Conservation (phyloP, 2,888 invertebrate species). For the Gastracanthus pulcherrimus region DNA sequence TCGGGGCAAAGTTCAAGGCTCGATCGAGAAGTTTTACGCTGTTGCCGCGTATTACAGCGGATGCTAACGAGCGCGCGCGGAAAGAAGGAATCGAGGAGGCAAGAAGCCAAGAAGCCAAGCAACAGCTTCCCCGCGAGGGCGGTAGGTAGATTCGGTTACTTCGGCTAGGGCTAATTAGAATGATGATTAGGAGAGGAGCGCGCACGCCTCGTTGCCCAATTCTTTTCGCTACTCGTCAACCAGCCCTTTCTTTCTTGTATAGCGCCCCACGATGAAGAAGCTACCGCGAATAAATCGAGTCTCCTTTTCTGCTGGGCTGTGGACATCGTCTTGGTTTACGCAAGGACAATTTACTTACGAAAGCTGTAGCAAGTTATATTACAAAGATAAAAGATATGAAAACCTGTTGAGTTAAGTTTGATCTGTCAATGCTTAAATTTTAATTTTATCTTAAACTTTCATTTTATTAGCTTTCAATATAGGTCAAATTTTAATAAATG, state of each 20-base stretch:
- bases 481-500: no score
- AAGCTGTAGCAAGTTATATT: no score
- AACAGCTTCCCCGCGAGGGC: conserved; percentile 53
- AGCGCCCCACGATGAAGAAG: neutral
- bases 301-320: neutral
- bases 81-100: no score
- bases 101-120: conserved; percentile 25
- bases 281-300: neutral
- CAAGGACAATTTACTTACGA: no score
- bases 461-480: no score
- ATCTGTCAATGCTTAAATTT: no score
- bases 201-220: conserved; percentile 73
- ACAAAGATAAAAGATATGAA: no score
- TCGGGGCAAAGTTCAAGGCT: neutral
- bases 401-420: no score
- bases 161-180: conserved; percentile 71
- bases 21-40: conserved; percentile 22
- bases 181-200: conserved; percentile 70
- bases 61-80: neutral
- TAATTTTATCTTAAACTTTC: no score
- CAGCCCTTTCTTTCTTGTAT: conserved; percentile 5
- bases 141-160: conserved; percentile 73
- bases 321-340: neutral
- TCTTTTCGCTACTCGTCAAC: conserved; percentile 58
- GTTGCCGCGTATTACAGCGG: no score